Conservation (phyloP, 2,113 vertebrate species). For the Myotis lucifugus region DNA sequence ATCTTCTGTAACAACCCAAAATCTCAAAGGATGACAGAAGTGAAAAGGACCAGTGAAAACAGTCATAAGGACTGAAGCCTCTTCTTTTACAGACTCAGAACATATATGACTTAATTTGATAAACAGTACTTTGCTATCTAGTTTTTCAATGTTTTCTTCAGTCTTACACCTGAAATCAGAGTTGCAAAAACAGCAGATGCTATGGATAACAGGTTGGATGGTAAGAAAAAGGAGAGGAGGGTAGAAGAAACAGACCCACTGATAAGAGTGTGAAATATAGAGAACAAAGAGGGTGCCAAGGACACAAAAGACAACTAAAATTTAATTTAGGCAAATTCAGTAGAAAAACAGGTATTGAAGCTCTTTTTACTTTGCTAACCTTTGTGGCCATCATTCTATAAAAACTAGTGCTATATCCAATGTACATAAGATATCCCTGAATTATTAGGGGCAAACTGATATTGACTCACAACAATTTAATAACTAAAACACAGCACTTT, state of each 20-base stretch:
- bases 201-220: background rate
- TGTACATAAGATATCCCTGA: background rate
- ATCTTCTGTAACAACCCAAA: background rate
- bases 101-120: background rate
- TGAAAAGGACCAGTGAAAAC: background rate
- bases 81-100: background rate
- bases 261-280: background rate
- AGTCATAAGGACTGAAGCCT: background rate
- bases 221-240: background rate
- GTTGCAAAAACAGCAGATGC: background rate
- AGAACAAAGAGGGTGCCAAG: background rate
- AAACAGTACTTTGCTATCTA: background rate
- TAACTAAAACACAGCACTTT: background rate
- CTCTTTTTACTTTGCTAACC: background rate
- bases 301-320: background rate
- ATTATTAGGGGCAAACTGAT: background rate
- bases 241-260: background rate
- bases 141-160: background rate
- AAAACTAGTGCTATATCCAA: background rate
- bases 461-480: background rate
- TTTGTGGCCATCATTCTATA: background rate
- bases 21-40: background rate
- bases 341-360: background rate
- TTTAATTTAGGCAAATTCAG: background rate
- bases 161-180: background rate